Base-by-base conservation (phyloP, 2,888 invertebrate genomes). In the Leptopilina drosophilae region DNA sequence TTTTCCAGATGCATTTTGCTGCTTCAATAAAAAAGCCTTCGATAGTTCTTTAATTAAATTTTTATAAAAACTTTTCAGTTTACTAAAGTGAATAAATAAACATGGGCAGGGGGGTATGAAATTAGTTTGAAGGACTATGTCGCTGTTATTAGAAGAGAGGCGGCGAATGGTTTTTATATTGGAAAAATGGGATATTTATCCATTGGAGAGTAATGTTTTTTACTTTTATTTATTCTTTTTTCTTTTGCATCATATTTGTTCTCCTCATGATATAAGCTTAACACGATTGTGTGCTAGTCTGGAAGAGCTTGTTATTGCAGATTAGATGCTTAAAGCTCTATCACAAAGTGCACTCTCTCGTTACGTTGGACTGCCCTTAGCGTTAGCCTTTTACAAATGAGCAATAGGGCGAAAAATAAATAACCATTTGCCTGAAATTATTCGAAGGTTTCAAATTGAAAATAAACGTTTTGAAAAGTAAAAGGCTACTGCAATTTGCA, bases 311-410 rank as follows among this genome's bases (percentile, higher is more conserved):
- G 56, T 73, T 56, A 56, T 56, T 26, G 53, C 53, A 69, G 49
- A 12, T 69, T 14, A 14, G 14, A 49, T 56, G 33, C 49, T 69
- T 26, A 53, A 53, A 53, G 26, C 53, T 49, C 14, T 49, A 20
- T 67, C 46, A n/a, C 67, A 67, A 67, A 67, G 67, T 67, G 67
- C 46, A 67, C 67, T 46, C 67, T 67, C 42, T 67, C 46, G 66
- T 66, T 66, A 42, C 15, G 46, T 67, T 67, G 46, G 67, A 20
- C 67, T 20, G 46, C 12, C 67, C 46, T 46, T 67, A 46, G 46
- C 49, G 46, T 67, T 67, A n/a, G 33, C 9, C 9, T 33, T 56
- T 56, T 73, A 53, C n/a, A 56, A 20, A 33, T 53, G n/a, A 73
- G 53, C 14, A 73, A 0, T 56, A 53, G 33, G 26, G 56, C 69